A percentile compares a stretch with the other conserved stretches of the same genome.
phyloP scores from a whole-genome alignment of 2,888 invertebrate genomes.

The Mythimna albipuncta region DNA sequence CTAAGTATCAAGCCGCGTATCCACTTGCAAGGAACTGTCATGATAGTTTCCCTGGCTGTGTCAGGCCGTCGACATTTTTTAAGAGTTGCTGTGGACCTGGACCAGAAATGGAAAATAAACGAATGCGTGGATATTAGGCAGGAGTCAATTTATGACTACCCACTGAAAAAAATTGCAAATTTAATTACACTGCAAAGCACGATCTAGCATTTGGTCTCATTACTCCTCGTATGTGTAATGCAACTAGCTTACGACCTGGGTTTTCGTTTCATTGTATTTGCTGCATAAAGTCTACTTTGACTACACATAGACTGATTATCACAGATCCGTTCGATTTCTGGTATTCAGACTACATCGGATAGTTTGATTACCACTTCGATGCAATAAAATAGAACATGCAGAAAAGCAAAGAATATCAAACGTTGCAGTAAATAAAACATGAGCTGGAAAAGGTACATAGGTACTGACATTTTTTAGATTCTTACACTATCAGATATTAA shows the following conservation, averaged over 20 bases:
- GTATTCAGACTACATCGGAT: constrained; percentile 9
- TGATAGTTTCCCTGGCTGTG: background rate
- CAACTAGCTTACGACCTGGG: background rate
- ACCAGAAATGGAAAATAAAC: too few relatives aligned
- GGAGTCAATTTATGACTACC: too few relatives aligned
- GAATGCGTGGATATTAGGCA: too few relatives aligned
- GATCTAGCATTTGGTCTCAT: background rate
- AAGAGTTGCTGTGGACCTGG: too few relatives aligned
- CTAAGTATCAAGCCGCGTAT: background rate
- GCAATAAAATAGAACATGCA: background rate
- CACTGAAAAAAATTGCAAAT: too few relatives aligned
- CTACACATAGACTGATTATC: constrained; percentile 16
- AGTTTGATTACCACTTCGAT: background rate
- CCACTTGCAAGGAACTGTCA: background rate
- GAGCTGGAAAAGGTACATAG: background rate
- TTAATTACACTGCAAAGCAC: background rate
- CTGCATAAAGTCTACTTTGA: background rate
- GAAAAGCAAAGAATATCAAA: background rate
- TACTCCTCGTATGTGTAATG: background rate
- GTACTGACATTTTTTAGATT: too few relatives aligned
- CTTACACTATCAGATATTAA: too few relatives aligned
- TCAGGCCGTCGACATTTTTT: too few relatives aligned
- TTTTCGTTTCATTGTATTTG: background rate
- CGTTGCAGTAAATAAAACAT: background rate
- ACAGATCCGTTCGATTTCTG: background rate